Base-by-base conservation (phyloP, 2,797 vertebrate species). In the Ctenopoma kingsleyae region DNA sequence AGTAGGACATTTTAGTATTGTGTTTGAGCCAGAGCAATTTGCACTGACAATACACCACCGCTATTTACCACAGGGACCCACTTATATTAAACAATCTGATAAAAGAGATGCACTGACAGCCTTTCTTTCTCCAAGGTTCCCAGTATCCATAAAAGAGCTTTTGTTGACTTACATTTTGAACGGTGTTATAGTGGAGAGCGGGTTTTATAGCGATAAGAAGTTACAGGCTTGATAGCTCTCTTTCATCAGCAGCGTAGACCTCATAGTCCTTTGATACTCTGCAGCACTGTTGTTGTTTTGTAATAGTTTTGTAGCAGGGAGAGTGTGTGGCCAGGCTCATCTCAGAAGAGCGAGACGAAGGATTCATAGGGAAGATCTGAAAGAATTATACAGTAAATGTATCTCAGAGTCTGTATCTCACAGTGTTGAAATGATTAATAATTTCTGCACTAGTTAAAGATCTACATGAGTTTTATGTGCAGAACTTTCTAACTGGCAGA, bases 61-160 rank as follows among this genome's bases (percentile, higher is more conserved):
- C 67, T 75, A 50, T 86, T 87, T 82, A 78, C 82, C 64, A 59
- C 48, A 41, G 67, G 73, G 64, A 78, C 74, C 53, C 70, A 68
- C 84, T 90, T 79, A 75, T 77, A 75, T 88, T 69, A 82, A 80
- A 69, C 85, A 65, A 70, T 85, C 82, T 84, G 82, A 91, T 92
- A 69, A 86, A 87, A 86, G 59, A 83, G 69, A 76, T 22, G 8
- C 69, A 48, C 40, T 70, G 82, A 83, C 71, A 83, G 70, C 46
- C 50, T 67, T 78, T 87, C 60, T 76, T 67, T 85, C 79, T 76
- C 71, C 7, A 38, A 62, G 65, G 67, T 62, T 87, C 58, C 60
- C 36, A 40, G 35, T 44, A 51, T 57, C 73, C 64, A 57, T 76
- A 59, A 82, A 89, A 83, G 35, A 65, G 51, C 55, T 71, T 87